Conservation (phyloP, 1,140 invertebrate genomes). For the Ptiloglossa arizonensis region DNA sequence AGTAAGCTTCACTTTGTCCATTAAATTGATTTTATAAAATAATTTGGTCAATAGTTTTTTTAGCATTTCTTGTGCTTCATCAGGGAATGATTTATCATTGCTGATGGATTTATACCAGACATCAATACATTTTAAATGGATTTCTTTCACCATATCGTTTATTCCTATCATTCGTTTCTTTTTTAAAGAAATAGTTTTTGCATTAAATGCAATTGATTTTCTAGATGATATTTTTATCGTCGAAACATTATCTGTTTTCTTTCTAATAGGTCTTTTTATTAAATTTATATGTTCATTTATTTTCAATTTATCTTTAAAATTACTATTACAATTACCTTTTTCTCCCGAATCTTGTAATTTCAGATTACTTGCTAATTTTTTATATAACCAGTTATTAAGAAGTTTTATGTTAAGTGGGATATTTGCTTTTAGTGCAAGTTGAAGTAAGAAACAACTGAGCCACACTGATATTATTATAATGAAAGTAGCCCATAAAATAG, state of each 20-base stretch:
- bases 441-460: slow-evolving; percentile 72
- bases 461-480: slow-evolving; percentile 72
- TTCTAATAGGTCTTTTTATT: slow-evolving; percentile 1
- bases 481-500: slow-evolving; percentile 72
- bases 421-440: slow-evolving; percentile 70
- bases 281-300: slow-evolving; percentile 16
- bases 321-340: background rate
- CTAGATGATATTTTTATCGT: background rate
- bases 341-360: slow-evolving; percentile 15
- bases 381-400: slow-evolving; percentile 63
- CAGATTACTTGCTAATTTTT: slow-evolving; percentile 44
- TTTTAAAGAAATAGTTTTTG: slow-evolving; percentile 17
- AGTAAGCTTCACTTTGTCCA: slow-evolving; percentile 72
- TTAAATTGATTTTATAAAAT: slow-evolving; percentile 56
- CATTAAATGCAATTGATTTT: slow-evolving; percentile 27
- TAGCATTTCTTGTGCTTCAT: slow-evolving; percentile 68
- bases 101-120: slow-evolving; percentile 76
- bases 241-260: slow-evolving; percentile 3
- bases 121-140: slow-evolving; percentile 68
- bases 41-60: slow-evolving; percentile 67
- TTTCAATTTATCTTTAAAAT: background rate
- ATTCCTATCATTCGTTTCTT: slow-evolving; percentile 50
- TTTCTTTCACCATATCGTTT: slow-evolving; percentile 64
- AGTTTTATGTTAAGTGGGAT: slow-evolving; percentile 64
- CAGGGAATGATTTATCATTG: slow-evolving; percentile 69